phyloP scores from a whole-genome alignment of 2,888 invertebrate genomes.

The Brenthis daphne region DNA sequence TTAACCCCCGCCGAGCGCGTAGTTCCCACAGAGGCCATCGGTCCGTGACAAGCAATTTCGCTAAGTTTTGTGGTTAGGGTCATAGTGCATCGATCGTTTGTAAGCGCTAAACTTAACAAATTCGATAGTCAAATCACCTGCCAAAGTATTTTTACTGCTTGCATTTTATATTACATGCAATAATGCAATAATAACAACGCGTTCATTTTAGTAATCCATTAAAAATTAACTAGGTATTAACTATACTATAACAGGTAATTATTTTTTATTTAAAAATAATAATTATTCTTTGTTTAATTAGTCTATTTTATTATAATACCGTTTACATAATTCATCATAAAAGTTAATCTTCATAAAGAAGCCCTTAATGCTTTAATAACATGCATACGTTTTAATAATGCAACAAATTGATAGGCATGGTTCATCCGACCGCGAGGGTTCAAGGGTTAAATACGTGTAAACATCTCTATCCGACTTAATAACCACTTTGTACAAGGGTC shows the following conservation, averaged over 20 bases:
- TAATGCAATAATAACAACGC: too few relatives aligned
- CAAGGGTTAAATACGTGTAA: slow-evolving; percentile 75
- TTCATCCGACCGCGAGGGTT: slow-evolving; percentile 50
- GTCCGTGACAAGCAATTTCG: slow-evolving; percentile 69
- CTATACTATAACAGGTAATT: too few relatives aligned
- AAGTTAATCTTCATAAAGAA: slow-evolving; percentile 7
- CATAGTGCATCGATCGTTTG: slow-evolving; percentile 48
- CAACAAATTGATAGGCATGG: slow-evolving; percentile 35
- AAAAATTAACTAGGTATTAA: too few relatives aligned
- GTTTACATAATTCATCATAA: neutral
- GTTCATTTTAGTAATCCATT: too few relatives aligned
- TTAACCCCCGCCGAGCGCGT: slow-evolving; percentile 46
- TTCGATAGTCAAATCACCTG: neutral
- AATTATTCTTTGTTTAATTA: too few relatives aligned
- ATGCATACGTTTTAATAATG: slow-evolving; percentile 38
- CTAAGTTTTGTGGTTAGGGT: slow-evolving; percentile 57
- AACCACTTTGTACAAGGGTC: slow-evolving; percentile 59
- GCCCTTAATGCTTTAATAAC: slow-evolving; percentile 25
- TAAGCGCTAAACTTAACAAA: slow-evolving; percentile 21
- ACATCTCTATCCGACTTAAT: slow-evolving; percentile 72
- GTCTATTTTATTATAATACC: neutral
- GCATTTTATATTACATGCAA: too few relatives aligned
- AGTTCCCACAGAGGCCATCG: slow-evolving; percentile 72
- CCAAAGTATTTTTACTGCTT: neutral
- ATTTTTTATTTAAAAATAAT: too few relatives aligned